A percentile compares a stretch with the other conserved stretches of the same genome.
Evolutionary conservation across 23 tunicate genomes (phyloP).

Genomic region (Halocynthia roretzi): DNA sequence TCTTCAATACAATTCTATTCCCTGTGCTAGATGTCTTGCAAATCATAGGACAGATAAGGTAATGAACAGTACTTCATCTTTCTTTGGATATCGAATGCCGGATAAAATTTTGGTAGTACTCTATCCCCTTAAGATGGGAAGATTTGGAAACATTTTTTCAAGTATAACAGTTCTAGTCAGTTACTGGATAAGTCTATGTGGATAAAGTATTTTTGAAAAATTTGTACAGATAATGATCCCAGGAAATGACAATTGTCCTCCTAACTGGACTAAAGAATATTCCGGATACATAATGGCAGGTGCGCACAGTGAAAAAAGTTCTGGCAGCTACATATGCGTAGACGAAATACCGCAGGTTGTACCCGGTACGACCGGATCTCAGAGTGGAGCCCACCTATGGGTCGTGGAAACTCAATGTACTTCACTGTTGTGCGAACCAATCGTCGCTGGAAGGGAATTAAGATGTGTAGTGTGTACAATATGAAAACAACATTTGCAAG

Average conservation of each 20-base stretch:
- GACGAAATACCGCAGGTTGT: conserved; percentile 40
- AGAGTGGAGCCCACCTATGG: conserved; percentile 7
- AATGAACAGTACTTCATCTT: neutral
- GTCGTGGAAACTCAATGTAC: conserved; percentile 25
- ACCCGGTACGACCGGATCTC: conserved; percentile 35
- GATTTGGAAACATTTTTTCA: too few relatives aligned
- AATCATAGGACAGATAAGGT: conserved; percentile 10
- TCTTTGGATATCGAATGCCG: neutral
- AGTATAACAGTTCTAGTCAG: too few relatives aligned
- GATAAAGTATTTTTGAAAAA: too few relatives aligned
- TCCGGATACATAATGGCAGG: conserved; percentile 34
- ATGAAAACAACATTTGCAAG: neutral
- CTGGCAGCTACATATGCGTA: conserved; percentile 22
- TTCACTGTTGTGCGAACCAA: conserved; percentile 34
- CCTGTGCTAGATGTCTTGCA: conserved; percentile 43
- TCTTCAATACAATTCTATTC: conserved; percentile 29
- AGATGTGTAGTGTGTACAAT: conserved; percentile 55
- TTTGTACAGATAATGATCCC: conserved; percentile 41
- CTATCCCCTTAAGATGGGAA: too few relatives aligned
- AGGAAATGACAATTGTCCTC: conserved; percentile 31
- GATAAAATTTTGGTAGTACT: too few relatives aligned
- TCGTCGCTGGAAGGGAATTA: conserved; percentile 39
- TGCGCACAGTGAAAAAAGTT: conserved; percentile 16
- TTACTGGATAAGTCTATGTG: too few relatives aligned
- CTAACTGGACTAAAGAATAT: conserved; percentile 39